phyloP scores from a whole-genome alignment of 2,888 invertebrate species.

The Anaspis maculata region DNA sequence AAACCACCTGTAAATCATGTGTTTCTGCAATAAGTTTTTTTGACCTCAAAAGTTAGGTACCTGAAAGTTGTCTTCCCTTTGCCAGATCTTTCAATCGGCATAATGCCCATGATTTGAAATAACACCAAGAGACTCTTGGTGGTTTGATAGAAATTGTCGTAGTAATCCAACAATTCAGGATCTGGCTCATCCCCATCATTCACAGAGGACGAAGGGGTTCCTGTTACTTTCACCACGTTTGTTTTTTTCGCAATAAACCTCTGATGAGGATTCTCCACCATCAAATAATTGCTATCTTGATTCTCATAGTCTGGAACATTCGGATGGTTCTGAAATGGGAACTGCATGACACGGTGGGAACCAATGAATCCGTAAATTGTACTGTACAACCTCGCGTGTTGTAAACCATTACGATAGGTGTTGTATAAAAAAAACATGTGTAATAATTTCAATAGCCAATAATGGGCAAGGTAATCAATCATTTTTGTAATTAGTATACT shows the following conservation, averaged over 20 bases:
- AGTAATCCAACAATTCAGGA: slow-evolving; percentile 52
- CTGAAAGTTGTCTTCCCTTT: slow-evolving; percentile 37
- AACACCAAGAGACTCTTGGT: slow-evolving; percentile 62
- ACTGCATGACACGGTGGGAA: too few species aligned
- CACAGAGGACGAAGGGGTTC: slow-evolving; percentile 19
- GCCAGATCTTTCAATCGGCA: slow-evolving; percentile 63
- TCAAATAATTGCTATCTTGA: slow-evolving; percentile 8
- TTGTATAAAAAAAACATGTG: slow-evolving; percentile 24
- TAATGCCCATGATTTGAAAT: slow-evolving; percentile 68
- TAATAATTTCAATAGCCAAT: slow-evolving; percentile 31
- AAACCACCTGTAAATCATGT: slow-evolving; percentile 45
- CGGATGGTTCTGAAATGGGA: too few species aligned
- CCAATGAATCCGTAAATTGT: too few species aligned
- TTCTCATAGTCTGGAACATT: too few species aligned
- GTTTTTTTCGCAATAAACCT: slow-evolving; percentile 9
- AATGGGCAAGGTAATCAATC: slow-evolving; percentile 21
- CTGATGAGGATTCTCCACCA: slow-evolving; percentile 28
- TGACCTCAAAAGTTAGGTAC: not conserved
- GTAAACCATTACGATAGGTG: too few species aligned
- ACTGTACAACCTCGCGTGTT: too few species aligned
- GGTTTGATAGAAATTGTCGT: slow-evolving; percentile 62
- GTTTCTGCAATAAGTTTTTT: not conserved
- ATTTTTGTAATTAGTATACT: slow-evolving; percentile 24
- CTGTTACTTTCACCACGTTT: slow-evolving; percentile 16
- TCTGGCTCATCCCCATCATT: slow-evolving; percentile 28